Percentiles rank a stretch among this genome's conserved stretches.
These are phyloP conservation scores for Mus musculus DNA, from an alignment of 2,113 vertebrate genomes.

Conservation along the genomic window DNA sequence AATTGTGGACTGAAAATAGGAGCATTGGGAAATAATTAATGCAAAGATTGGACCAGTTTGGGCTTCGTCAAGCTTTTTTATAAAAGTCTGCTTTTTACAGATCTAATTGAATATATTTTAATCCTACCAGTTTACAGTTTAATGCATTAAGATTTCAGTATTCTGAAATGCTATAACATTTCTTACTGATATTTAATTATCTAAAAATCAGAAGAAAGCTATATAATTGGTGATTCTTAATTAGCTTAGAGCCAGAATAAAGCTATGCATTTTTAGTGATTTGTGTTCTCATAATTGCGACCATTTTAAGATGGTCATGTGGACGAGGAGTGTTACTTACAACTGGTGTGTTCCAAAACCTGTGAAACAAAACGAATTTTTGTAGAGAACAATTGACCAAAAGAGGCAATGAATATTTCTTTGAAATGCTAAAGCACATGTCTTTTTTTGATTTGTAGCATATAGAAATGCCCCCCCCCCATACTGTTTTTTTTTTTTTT, in stretches of 20 bases:
- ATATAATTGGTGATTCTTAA: conserved; percentile 19
- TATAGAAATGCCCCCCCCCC: conserved; percentile 19
- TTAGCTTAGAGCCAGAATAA: neutral
- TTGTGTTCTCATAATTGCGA: conserved; percentile 20
- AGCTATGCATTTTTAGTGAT: neutral
- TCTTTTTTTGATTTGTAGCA: conserved; percentile 41
- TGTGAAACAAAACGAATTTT: conserved; percentile 30
- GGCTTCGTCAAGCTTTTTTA: conserved; percentile 43
- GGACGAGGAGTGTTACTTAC: conserved; percentile 30
- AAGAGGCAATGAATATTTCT: conserved; percentile 36
- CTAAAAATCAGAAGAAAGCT: neutral
- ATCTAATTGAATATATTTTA: conserved; percentile 6
- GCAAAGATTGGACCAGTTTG: neutral
- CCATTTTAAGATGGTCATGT: conserved; percentile 42
- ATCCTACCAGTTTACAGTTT: neutral
- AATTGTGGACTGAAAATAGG: conserved; percentile 32
- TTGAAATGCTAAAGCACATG: conserved; percentile 15
- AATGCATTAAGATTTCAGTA: neutral
- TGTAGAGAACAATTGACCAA: neutral
- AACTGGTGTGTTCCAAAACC: conserved; percentile 48
- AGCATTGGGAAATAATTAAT: conserved; percentile 43
- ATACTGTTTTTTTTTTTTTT: conserved; percentile 66
- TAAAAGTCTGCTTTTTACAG: neutral
- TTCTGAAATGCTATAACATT: neutral
- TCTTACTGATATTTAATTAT: neutral